Percentiles rank a stretch among this genome's conserved stretches.
Conservation (phyloP, 2,113 vertebrate species). For the Melanerpes aurifrons region DNA sequence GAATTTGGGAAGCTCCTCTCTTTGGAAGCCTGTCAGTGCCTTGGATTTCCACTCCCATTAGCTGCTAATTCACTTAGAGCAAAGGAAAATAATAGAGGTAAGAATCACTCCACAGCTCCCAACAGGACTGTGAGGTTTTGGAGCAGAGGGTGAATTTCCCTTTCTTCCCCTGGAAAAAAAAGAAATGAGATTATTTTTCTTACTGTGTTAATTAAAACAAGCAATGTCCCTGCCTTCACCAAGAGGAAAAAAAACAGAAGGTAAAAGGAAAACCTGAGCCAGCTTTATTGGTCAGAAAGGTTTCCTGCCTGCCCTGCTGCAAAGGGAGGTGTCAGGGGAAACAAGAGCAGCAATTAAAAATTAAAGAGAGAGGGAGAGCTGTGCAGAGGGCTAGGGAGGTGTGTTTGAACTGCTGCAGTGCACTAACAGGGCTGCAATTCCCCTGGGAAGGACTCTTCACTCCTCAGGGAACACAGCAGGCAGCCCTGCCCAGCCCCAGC, state of each 20-base stretch:
- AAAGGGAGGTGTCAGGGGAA: conserved; percentile 23
- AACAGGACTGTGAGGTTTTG: neutral
- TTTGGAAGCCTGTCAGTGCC: neutral
- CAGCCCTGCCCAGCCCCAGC: neutral
- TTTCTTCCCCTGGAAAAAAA: neutral
- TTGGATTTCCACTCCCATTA: neutral
- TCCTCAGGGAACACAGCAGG: accelerated
- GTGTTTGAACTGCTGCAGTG: neutral
- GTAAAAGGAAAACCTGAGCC: conserved; percentile 10
- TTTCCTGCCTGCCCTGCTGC: neutral
- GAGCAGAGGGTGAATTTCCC: neutral
- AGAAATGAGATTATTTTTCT: neutral
- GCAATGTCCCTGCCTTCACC: neutral
- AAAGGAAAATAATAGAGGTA: neutral
- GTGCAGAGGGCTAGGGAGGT: neutral
- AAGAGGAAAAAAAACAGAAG: neutral
- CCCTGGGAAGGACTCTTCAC: neutral
- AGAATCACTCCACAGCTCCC: neutral
- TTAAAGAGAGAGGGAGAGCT: neutral
- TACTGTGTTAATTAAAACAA: conserved; percentile 9
- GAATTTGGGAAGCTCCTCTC: neutral
- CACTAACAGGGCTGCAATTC: neutral
- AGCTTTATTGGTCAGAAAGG: neutral
- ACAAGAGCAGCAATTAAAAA: conserved; percentile 32
- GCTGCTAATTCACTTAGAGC: neutral